These are phyloP conservation scores for Leptatherina wallacei DNA, from an alignment of 2,797 vertebrate genomes.

Conservation along the genomic window DNA sequence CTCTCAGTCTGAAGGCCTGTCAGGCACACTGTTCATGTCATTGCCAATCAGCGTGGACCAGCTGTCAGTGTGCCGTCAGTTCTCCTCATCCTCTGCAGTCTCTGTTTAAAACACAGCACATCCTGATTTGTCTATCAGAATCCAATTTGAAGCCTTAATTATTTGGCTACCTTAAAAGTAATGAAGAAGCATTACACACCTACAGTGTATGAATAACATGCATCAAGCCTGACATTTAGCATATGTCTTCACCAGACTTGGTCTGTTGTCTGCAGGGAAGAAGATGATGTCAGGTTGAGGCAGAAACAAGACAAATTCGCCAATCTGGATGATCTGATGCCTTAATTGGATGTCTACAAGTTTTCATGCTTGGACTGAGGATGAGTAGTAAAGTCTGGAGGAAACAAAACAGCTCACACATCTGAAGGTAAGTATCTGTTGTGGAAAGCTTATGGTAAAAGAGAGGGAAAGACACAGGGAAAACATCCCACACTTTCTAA, in stretches of 20 bases:
- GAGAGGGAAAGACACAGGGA: neutral
- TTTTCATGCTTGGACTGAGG: neutral
- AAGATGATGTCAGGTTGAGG: constrained; percentile 27
- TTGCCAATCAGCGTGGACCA: constrained; percentile 57
- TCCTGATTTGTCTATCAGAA: constrained; percentile 57
- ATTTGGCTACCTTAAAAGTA: constrained; percentile 44
- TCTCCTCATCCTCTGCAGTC: constrained; percentile 23
- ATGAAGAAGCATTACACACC: constrained; percentile 50
- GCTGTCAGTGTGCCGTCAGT: constrained; percentile 20
- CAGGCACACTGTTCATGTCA: constrained; percentile 41
- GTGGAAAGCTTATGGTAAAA: neutral
- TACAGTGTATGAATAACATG: constrained; percentile 39
- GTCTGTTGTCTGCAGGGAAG: constrained; percentile 27
- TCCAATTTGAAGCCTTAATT: constrained; percentile 70
- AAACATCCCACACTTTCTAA: constrained; percentile 15
- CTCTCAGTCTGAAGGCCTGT: constrained; percentile 47
- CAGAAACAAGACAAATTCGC: constrained; percentile 19
- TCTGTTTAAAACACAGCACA: constrained; percentile 10
- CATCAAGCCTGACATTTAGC: constrained; percentile 28
- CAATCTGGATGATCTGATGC: constrained; percentile 19
- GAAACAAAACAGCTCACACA: neutral
- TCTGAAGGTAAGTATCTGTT: constrained; percentile 7
- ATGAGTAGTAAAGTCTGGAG: neutral
- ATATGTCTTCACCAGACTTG: constrained; percentile 27
- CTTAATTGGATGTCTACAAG: constrained; percentile 23